Evolutionary conservation across 1,140 invertebrate genomes (phyloP).

Genomic region (Eumaeus atala): DNA sequence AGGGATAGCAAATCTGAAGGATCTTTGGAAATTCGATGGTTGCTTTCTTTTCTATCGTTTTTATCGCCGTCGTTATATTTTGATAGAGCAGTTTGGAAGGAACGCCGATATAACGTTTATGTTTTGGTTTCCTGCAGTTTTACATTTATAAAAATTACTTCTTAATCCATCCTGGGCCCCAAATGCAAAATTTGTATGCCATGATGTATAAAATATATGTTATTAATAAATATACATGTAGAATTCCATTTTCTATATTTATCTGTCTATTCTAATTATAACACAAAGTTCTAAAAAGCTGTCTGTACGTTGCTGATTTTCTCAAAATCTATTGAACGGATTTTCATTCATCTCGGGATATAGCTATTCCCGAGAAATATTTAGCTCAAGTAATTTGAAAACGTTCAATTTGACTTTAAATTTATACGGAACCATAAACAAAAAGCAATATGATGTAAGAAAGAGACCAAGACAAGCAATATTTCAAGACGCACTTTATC

Average conservation of each 20-base stretch:
- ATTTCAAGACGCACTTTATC: conserved; percentile 14
- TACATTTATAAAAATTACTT: conserved; percentile 21
- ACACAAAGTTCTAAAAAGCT: too few relatives aligned
- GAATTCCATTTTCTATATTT: too few relatives aligned
- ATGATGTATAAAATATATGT: too few relatives aligned
- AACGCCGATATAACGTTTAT: conserved; percentile 68
- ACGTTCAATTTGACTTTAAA: too few relatives aligned
- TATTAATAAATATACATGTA: too few relatives aligned
- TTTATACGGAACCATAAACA: background rate
- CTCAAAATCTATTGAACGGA: too few relatives aligned
- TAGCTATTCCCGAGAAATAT: too few relatives aligned
- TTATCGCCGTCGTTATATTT: conserved; percentile 71
- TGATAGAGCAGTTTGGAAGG: conserved; percentile 64
- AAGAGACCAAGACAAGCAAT: background rate
- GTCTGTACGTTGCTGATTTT: too few relatives aligned
- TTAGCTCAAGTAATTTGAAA: too few relatives aligned
- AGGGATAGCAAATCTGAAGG: conserved; percentile 52
- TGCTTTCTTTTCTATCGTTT: conserved; percentile 71
- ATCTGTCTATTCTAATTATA: too few relatives aligned
- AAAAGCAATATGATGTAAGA: background rate
- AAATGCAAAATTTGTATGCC: too few relatives aligned
- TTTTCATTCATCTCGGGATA: too few relatives aligned
- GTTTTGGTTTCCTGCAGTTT: conserved; percentile 56
- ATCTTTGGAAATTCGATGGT: conserved; percentile 66
- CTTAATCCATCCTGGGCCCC: conserved; percentile 13